Base-by-base conservation (phyloP, 2,797 vertebrate species). In the Leptatherina wallacei region DNA sequence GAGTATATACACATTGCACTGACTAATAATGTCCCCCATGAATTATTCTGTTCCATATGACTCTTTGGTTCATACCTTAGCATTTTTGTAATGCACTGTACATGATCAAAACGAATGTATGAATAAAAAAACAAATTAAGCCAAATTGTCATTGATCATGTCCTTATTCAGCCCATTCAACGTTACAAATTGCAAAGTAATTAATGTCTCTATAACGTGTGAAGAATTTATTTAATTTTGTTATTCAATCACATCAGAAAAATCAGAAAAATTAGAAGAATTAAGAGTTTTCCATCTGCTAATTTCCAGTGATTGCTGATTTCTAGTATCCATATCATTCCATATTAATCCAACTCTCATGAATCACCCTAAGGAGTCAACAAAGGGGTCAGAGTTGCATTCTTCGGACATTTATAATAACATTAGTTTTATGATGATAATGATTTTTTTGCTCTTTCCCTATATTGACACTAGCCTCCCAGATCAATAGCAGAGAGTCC, bases 381-480 rank as follows among this genome's bases (percentile, higher is more conserved):
- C 66, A 38, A 36, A 69, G n/a, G 75, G 81, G 61, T 83, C 73
- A 77, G 63, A 60, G 61, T n/a, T 66, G 10, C 47, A n/a, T 52
- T 69, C 33, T 68, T 36, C 40, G 44, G 75, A 66, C 67, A 60
- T 16, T 1, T 49, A 22, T 65, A 68, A 29, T 57, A 72, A 44
- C 32, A 58, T 61, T 38, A 80, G 55, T 84, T 86, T 67, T 64
- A 71, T 69, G 70, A 66, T 24, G 35, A 78, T 85, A 87, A 84
- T 77, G 65, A 82, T 82, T 77, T 65, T 67, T 71, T 59, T 68
- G 27, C 58, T 73, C 69, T 81, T 79, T 77, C 71, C 54, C 58
- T 78, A 33, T 86, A 80, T 86, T 87, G 85, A 91, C 89, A 93
- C 83, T 82, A 89, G 82, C 75, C 80, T 89, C 60, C 61, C 63